Base-by-base conservation (phyloP, 2,113 vertebrate genomes). In the Uropsilus gracilis region DNA sequence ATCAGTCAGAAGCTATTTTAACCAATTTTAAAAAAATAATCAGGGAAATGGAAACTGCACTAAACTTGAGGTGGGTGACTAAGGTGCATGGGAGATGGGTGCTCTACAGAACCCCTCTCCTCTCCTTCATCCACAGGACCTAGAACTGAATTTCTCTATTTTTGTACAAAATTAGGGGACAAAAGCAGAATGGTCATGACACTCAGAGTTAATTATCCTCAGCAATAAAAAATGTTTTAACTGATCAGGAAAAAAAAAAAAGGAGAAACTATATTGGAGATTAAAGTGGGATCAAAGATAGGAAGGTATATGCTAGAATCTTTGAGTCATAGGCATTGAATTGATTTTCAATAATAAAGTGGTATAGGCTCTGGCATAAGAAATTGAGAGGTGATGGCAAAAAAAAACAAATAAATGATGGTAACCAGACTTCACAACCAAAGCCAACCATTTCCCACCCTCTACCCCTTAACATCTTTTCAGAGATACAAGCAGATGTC, bases 211-310 rank as follows among this genome's bases (percentile, higher is more conserved):
- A 93, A 90, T 91, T 86, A 68, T 73, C 34, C 89, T 71, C 30
- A 76, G n/a, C 80, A 81, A 37, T 69, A 71, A 95, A 59, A 18
- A 82, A 64, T 30, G 18, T 57, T 89, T 83, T 46, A 68, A 39
- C 30, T 64, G 50, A 39, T 55, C 39, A 61, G 68, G 61, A 96
- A 76, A 66, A 94, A 91, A 64, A 11, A 69, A 75, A 96, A 76
- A 66, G 91, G 89, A 64, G 14, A 69, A 75, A 66, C 61, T 86
- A 63, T 53, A 59, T 50, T n/a, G 8, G 12, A 68, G 12, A 86
- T 85, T 55, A 17, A 91, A 4, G 55, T 46, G 12, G 16, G 85
- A 76, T 42, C 44, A 88, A 32, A 48, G 85, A 66, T 26, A 48
- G 44, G 46, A 14, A 86, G 82, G 24, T 3, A 14, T 37, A 14